phyloP scores from a whole-genome alignment of 2,797 vertebrate genomes.

The Tapera naevia region DNA sequence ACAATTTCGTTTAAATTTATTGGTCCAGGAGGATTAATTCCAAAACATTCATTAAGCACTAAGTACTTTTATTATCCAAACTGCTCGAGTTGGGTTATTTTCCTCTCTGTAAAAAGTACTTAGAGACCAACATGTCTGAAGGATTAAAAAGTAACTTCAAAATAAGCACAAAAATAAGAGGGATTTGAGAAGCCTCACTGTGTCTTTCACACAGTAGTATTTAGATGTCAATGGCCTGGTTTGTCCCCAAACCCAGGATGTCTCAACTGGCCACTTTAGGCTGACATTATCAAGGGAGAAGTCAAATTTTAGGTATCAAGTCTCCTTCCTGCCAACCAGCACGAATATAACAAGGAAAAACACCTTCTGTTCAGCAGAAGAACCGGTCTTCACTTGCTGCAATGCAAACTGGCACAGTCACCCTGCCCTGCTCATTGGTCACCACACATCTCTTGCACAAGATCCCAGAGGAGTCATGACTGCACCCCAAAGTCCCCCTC shows the following conservation, averaged over 20 bases:
- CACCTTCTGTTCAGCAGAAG: background rate
- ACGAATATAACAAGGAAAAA: background rate
- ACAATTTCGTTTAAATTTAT: background rate
- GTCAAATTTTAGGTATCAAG: background rate
- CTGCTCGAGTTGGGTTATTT: background rate
- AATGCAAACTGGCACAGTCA: background rate
- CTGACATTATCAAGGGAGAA: background rate
- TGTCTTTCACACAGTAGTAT: background rate
- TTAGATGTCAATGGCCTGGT: background rate
- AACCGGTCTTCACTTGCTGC: background rate
- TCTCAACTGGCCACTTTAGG: background rate
- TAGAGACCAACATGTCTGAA: background rate
- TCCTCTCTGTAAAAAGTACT: background rate
- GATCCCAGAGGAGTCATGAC: background rate
- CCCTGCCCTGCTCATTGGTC: background rate
- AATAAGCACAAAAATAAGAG: constrained; percentile 25
- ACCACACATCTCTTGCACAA: background rate
- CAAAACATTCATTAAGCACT: background rate
- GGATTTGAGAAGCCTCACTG: background rate
- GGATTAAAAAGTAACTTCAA: constrained; percentile 42
- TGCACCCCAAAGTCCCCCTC: background rate
- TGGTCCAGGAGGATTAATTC: constrained; percentile 27
- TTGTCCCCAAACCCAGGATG: background rate
- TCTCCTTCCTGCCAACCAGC: background rate
- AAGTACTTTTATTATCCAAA: constrained; percentile 31